Evolutionary conservation across 2,888 invertebrate genomes (phyloP), one percentile per base, ranked within the genome.

Genomic region (Rotaria macrura): DNA sequence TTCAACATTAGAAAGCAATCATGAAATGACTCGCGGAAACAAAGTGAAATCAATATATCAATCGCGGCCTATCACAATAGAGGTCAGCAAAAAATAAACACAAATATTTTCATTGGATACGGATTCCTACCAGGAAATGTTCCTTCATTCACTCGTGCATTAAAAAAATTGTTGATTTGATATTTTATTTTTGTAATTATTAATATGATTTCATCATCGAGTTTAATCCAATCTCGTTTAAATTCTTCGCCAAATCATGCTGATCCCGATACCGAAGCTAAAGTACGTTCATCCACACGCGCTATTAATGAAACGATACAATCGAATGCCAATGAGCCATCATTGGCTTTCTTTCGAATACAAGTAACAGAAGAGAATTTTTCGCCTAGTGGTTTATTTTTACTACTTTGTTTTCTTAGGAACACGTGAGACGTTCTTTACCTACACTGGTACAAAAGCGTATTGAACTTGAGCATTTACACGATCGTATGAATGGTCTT

Each of bases 311-410:
- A 65, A 12, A 54, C 84, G 9, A 25, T 86, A 10, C 84, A 86
- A 49, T 54, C 74, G 3, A 83, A 74, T 72, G 74, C 86, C 25
- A 86, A 86, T 83, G 86, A 86, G 49, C 84, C 86, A 34, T 86
- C 86, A 23, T 57, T 86, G 55, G 86, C 84, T 40, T 52, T 86
- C n/a, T 86, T 57, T 49, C 72, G 86, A 29, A 74, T 86, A 23
- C 86, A 86, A 79, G 86, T 86, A 83, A 72, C 0, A 23, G 4
- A 34, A 34, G 0, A 25, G 14, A 25, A 47, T 2, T 29, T 17
- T 2, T 0, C 25, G n/a, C 34, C 34, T 34, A 29, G 10, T 79
- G 20, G 49, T 29, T 7, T 4, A 47, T 23, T 17, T 65, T 34
- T 29, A 2, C 7, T 9, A 4, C 29, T 57, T 65, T 65, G 65